Base-by-base conservation (phyloP, 2,888 invertebrate species). In the Amiota mariae region DNA sequence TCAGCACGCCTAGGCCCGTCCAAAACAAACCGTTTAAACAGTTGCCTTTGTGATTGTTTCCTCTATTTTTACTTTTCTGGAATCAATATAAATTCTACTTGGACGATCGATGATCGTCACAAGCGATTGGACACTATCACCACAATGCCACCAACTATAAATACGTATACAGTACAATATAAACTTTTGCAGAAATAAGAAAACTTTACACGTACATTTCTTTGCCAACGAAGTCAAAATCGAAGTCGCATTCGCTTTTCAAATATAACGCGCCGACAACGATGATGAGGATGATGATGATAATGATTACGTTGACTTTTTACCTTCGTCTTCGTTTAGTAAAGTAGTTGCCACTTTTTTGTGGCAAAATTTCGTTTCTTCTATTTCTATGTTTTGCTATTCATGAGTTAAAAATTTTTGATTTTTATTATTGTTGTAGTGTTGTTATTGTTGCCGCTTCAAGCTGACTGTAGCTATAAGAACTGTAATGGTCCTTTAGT, bases 401-500 rank as follows among this genome's bases (percentile, higher is more conserved):
- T 82, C 86, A 84, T 84, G 83, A 86, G 83, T 84, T 85, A 80
- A 85, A 81, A 78, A 81, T 84, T 75, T 78, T 76, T 79, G 76
- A 84, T 78, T 80, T 81, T n/a, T 54, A 6, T 54, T 54, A n/a
- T 54, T 54, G 54, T 36, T 36, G 6, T 6, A 36, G 1, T 36
- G 6, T 24, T 24, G 8, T 78, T 78, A 75, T 78, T 77, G 80
- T 77, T 82, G 73, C 70, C 72, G 75, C 73, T 79, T 82, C 82
- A 82, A 79, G 82, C 80, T 85, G 81, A 81, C 83, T 24, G n/a
- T n/a, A n/a, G n/a, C n/a, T 81, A 81, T 85, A 84, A 78, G 81
- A 85, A 77, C 77, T 72, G 67, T 36, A 36, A 36, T 36, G 36
- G 36, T 36, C 36, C 36, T 36, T 36, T 36, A 36, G 36, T 4